These are phyloP conservation scores for Ceraclea dissimilis DNA, from an alignment of 2,888 invertebrate genomes.

Conservation along the genomic window DNA sequence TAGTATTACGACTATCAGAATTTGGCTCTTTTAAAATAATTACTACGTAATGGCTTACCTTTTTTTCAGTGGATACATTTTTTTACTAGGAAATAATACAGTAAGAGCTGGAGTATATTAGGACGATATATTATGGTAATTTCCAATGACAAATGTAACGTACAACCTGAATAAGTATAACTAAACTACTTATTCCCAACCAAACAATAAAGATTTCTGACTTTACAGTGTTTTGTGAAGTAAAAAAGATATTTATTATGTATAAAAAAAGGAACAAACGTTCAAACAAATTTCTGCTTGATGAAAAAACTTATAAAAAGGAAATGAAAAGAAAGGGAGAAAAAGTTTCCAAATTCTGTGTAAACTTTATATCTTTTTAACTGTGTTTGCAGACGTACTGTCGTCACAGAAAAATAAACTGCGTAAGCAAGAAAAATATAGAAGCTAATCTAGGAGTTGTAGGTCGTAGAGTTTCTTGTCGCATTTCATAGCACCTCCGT, in stretches of 20 bases:
- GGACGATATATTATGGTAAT: too few species aligned
- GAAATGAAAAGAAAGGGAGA: not conserved
- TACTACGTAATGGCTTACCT: too few species aligned
- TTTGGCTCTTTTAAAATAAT: too few species aligned
- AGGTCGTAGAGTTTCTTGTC: constrained; percentile 24
- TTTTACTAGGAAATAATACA: too few species aligned
- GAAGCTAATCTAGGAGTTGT: constrained; percentile 6
- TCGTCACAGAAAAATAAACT: too few species aligned
- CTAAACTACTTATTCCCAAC: not conserved
- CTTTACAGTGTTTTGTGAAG: not conserved
- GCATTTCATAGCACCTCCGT: constrained; percentile 10
- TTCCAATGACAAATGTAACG: too few species aligned
- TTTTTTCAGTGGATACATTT: too few species aligned
- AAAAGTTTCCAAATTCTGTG: not conserved
- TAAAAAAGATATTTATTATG: not conserved
- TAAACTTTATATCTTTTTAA: not conserved
- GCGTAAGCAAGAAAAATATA: too few species aligned
- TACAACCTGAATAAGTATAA: too few species aligned
- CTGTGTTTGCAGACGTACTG: too few species aligned
- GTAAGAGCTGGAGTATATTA: too few species aligned
- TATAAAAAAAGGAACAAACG: not conserved
- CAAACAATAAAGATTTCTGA: not conserved
- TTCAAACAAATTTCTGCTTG: not conserved
- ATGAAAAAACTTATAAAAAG: not conserved
- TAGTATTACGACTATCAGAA: too few species aligned